Evolutionary conservation across 2,113 vertebrate genomes (phyloP).

Genomic region (Dasypus novemcinctus): DNA sequence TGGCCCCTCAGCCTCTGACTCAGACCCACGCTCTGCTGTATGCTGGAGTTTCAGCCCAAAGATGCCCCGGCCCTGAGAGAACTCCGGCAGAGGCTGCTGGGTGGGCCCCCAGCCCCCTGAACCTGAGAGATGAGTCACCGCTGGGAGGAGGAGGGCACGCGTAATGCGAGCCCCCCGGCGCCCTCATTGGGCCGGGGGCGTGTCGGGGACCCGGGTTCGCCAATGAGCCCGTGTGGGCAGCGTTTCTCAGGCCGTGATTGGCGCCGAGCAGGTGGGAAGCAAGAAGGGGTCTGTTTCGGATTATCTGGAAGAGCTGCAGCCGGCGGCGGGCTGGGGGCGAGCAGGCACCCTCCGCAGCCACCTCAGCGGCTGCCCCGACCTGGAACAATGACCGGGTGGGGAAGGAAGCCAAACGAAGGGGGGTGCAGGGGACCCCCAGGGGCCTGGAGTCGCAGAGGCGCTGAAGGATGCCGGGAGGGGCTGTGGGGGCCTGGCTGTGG

Average conservation of each 20-base stretch:
- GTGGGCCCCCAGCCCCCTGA: neutral
- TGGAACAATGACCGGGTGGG: neutral
- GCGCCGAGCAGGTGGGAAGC: neutral
- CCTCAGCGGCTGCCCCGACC: neutral
- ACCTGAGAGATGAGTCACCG: neutral
- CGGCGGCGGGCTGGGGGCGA: neutral
- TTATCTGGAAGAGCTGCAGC: neutral
- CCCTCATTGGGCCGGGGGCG: neutral
- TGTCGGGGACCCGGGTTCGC: neutral
- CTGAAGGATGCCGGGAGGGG: neutral
- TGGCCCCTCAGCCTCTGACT: neutral
- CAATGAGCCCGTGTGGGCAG: neutral
- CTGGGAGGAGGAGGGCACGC: neutral
- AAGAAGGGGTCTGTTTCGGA: neutral
- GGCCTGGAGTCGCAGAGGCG: neutral
- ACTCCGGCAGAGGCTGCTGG: neutral
- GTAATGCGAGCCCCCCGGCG: neutral
- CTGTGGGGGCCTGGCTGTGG: neutral
- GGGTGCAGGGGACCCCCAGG: neutral
- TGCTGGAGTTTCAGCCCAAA: too few relatives aligned
- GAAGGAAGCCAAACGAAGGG: neutral
- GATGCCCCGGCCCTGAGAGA: neutral
- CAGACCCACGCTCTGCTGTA: neutral
- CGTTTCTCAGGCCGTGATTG: neutral
- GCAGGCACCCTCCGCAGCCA: neutral